Evolutionary conservation across 1,140 invertebrate species (phyloP).

Genomic region (Apis cerana): DNA sequence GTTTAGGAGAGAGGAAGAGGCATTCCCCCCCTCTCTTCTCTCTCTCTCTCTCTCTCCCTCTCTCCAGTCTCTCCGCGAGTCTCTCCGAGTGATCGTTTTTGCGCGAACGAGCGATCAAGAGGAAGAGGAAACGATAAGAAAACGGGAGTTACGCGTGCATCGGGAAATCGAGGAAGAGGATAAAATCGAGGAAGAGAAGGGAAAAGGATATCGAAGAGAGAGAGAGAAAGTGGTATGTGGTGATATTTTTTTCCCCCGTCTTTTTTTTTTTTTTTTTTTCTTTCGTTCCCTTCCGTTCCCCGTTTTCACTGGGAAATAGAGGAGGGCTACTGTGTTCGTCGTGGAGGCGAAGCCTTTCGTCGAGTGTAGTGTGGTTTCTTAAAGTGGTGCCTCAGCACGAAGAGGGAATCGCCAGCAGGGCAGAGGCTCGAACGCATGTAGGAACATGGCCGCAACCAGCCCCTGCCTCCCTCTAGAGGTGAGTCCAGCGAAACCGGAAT

Average conservation of each 20-base stretch:
- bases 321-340: constrained; percentile 43
- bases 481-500: constrained; percentile 68
- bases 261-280: constrained; percentile 21
- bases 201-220: constrained; percentile 19
- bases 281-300: neutral
- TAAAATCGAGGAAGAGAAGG: constrained; percentile 5
- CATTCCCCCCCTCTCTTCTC: constrained; percentile 22
- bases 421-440: constrained; percentile 81
- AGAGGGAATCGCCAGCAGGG: constrained; percentile 78
- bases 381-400: constrained; percentile 72
- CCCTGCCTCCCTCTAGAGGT: constrained; percentile 82
- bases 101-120: constrained; percentile 35
- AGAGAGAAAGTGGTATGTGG: constrained; percentile 58
- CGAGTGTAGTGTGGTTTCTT: constrained; percentile 57
- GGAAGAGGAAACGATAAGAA: constrained; percentile 44
- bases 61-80: constrained; percentile 6
- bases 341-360: constrained; percentile 43
- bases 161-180: constrained; percentile 13
- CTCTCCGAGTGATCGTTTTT: constrained; percentile 22
- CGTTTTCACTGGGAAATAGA: constrained; percentile 32
- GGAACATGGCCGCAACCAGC: constrained; percentile 81
- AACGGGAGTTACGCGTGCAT: neutral
- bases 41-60: constrained; percentile 35
- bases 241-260: constrained; percentile 38
- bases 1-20: constrained; percentile 36